A percentile compares a stretch with the other conserved stretches of the same genome.
Conservation (phyloP, 2,797 vertebrate species). For the Gobionotothen gibberifrons region DNA sequence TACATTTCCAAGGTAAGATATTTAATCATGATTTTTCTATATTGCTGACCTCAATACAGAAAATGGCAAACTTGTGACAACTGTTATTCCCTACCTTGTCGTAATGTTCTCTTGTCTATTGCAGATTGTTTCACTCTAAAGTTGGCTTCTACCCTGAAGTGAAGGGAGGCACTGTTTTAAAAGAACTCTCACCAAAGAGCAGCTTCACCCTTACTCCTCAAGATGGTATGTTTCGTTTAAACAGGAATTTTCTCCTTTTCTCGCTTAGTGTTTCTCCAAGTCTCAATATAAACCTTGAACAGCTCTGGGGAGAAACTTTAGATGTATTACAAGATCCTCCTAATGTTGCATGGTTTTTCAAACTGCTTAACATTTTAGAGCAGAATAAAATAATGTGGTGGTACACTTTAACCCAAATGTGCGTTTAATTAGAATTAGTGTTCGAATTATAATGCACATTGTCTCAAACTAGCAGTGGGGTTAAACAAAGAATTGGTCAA, state of each 20-base stretch:
- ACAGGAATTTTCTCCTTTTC: too few species aligned
- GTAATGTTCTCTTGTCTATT: conserved; percentile 12
- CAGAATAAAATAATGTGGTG: not conserved
- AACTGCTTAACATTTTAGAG: too few species aligned
- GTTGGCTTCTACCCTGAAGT: conserved; percentile 64
- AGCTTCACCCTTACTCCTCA: conserved; percentile 41
- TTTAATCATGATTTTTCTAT: not conserved
- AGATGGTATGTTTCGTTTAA: conserved; percentile 65
- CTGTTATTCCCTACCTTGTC: not conserved
- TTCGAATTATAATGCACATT: too few species aligned
- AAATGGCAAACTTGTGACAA: not conserved
- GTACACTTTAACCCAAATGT: not conserved
- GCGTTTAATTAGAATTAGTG: too few species aligned
- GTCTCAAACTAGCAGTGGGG: too few species aligned
- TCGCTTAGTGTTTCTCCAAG: not conserved
- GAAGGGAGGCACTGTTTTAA: conserved; percentile 42
- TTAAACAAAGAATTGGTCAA: not conserved
- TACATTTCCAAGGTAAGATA: conserved; percentile 70
- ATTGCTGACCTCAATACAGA: not conserved
- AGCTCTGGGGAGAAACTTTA: too few species aligned
- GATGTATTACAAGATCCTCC: too few species aligned
- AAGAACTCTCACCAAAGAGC: conserved; percentile 36
- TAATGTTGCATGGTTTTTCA: too few species aligned
- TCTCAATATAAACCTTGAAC: not conserved
- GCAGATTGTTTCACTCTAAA: conserved; percentile 67